Evolutionary conservation across 2,888 invertebrate genomes (phyloP).

Genomic region (Tigriopus californicus): DNA sequence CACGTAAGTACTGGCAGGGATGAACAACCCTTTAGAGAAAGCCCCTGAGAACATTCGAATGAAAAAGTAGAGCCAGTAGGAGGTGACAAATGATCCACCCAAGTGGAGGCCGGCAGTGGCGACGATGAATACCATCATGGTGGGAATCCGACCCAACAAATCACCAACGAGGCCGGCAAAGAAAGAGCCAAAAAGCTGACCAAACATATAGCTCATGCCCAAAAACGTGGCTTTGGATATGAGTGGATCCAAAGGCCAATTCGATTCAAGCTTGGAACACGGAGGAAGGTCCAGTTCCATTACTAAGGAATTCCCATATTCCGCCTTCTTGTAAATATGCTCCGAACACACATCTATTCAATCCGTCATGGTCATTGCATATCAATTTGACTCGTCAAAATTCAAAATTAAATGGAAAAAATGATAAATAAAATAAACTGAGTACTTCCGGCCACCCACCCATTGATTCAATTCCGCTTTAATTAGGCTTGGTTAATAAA

Average conservation of each 20-base stretch:
- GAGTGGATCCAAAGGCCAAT: not conserved
- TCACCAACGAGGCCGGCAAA: not conserved
- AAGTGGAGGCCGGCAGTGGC: not conserved
- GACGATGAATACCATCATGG: not conserved
- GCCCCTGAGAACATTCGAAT: not conserved
- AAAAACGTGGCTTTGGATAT: too few species aligned
- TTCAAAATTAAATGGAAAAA: too few species aligned
- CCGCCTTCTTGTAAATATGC: too few species aligned
- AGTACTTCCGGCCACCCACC: too few species aligned
- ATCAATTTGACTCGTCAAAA: too few species aligned
- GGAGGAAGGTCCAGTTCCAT: not conserved
- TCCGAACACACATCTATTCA: too few species aligned
- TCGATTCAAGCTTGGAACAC: not conserved
- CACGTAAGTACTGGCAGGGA: not conserved
- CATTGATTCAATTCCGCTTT: too few species aligned
- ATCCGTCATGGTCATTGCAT: too few species aligned
- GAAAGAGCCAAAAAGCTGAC: not conserved
- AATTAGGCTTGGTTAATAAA: too few species aligned
- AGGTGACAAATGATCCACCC: not conserved
- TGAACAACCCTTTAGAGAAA: not conserved
- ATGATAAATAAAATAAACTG: too few species aligned
- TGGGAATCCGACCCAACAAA: not conserved
- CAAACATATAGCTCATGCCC: not conserved
- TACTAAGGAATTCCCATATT: not conserved
- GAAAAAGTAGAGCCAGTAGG: not conserved